A percentile compares a stretch with the other conserved stretches of the same genome.
Evolutionary conservation across 1,140 invertebrate species (phyloP).

Genomic region (Uloborus diversus): DNA sequence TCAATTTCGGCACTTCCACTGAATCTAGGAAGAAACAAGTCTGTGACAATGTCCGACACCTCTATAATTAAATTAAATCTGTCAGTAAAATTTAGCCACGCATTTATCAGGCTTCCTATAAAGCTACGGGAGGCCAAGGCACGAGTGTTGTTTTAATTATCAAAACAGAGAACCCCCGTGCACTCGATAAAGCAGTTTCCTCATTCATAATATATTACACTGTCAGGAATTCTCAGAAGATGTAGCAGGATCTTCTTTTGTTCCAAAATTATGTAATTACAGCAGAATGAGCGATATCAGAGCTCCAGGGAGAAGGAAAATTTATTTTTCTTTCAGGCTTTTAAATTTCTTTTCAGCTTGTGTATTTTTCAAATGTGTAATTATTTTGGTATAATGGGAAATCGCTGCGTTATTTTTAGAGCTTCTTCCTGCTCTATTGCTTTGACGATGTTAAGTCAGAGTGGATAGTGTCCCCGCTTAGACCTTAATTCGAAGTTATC

Average conservation of each 20-base stretch:
- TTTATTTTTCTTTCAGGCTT: too few relatives aligned
- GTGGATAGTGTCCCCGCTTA: too few relatives aligned
- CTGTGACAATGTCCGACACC: conserved; percentile 30
- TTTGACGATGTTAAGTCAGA: too few relatives aligned
- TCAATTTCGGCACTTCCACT: background rate
- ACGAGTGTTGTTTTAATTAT: conserved; percentile 30
- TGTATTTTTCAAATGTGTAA: too few relatives aligned
- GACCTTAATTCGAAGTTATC: too few relatives aligned
- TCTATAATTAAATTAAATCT: conserved; percentile 49
- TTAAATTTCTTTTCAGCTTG: too few relatives aligned
- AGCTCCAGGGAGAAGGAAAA: too few relatives aligned
- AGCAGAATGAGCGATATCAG: too few relatives aligned
- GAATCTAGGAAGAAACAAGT: conserved; percentile 5
- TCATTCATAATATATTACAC: background rate
- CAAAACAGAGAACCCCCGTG: background rate
- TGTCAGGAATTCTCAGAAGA: background rate
- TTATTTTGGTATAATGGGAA: too few relatives aligned
- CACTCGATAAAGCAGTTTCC: background rate
- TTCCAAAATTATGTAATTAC: background rate
- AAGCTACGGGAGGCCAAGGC: conserved; percentile 8
- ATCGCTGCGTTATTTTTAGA: too few relatives aligned
- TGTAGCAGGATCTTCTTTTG: background rate
- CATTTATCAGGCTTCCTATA: conserved; percentile 39
- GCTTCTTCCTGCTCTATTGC: too few relatives aligned
- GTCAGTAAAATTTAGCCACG: conserved; percentile 41